phyloP scores from a whole-genome alignment of 2,113 vertebrate species.

The Bungarus multicinctus region DNA sequence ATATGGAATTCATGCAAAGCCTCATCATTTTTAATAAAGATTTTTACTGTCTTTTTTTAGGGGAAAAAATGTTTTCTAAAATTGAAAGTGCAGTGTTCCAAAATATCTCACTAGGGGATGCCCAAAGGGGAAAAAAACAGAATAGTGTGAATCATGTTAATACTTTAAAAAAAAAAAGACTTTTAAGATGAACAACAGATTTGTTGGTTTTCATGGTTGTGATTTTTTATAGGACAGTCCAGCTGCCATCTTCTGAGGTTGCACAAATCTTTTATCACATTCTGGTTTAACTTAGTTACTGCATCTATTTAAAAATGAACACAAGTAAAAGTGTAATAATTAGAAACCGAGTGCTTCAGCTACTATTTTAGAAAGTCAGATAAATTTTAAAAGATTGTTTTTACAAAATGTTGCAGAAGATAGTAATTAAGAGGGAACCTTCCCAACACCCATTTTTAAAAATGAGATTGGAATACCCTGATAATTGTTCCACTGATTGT shows the following conservation, averaged over 20 bases:
- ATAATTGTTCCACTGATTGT: neutral
- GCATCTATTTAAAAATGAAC: neutral
- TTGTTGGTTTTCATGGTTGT: neutral
- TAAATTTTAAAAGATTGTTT: neutral
- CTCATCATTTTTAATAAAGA: neutral
- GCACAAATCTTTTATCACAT: neutral
- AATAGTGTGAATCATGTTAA: neutral
- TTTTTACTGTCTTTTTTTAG: neutral
- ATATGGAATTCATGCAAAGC: neutral
- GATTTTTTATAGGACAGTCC: neutral
- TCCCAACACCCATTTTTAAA: neutral
- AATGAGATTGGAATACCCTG: neutral
- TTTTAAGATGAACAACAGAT: neutral
- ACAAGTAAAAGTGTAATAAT: neutral
- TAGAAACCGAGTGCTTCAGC: neutral
- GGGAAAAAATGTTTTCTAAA: neutral
- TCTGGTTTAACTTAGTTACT: neutral
- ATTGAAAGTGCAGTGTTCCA: neutral
- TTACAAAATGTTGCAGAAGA: neutral
- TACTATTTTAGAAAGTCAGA: neutral
- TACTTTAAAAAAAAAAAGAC: neutral
- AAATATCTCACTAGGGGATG: neutral
- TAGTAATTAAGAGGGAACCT: neutral
- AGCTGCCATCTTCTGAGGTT: neutral
- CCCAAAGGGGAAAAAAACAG: neutral